Evolutionary conservation across 2,113 vertebrate genomes (phyloP), one percentile per base, ranked within the genome.

Genomic region (Mobula birostris): DNA sequence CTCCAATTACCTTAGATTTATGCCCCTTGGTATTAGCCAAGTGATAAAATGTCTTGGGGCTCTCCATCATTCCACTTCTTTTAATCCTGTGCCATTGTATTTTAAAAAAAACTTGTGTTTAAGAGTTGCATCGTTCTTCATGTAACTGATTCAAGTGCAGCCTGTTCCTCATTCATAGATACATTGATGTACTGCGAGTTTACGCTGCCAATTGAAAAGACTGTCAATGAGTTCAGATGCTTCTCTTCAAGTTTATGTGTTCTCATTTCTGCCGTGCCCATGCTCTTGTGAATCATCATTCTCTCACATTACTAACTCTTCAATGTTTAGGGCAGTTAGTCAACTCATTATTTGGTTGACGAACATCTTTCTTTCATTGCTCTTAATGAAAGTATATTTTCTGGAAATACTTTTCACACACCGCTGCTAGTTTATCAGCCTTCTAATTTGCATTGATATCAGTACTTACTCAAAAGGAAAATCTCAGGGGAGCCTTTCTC

Each of bases 281-380:
- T 66, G 63, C 27, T 58, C 27, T 61, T 29, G 58, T 29, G 48
- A 87, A 87, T 27, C 56, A 61, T 85, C 48, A 58, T 11, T 0
- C 48, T 29, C 27, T 48, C 82, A 61, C 3, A 61, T 29, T 11
- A 29, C 21, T 29, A 87, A 58, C 82, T 87, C 56, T 56, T 85
- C 58, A 48, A 87, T 87, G 58, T 87, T 87, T 61, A 87, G 58
- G 82, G 48, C 56, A 87, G 82, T 87, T 87, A 87, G 27, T 9
- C 82, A 58, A 24, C 56, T 87, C 21, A 87, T 87, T 87, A 61
- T 17, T 11, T 83, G 80, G 19, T 48, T 83, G 80, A 56, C 56
- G 40, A 83, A 48, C 40, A 83, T 36, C 40, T 87, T 87, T 87
- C n/a, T 87, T 87, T 27, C 82, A 56, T 61, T 27, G 9, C 56